Percentiles rank a stretch among this genome's conserved stretches.
phyloP scores from a whole-genome alignment of 1,140 invertebrate species.

The Brachionus paranguensis region DNA sequence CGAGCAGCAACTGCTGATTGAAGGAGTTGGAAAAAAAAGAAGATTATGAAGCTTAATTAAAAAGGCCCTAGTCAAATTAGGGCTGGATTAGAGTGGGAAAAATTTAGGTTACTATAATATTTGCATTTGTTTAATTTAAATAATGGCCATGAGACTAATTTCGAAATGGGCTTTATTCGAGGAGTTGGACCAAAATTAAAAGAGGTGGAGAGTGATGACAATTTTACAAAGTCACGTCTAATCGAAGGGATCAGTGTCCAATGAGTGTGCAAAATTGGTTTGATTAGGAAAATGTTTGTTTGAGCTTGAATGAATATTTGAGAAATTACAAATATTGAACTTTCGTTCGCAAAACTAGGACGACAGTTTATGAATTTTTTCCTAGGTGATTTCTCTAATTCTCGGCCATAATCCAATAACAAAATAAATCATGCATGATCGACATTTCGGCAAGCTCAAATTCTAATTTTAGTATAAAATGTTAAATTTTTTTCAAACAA shows the following conservation, averaged over 20 bases:
- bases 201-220: neutral
- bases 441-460: neutral
- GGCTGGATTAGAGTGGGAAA: neutral
- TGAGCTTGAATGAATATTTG: conserved; percentile 11
- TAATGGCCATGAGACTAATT: neutral
- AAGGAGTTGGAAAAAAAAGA: no score
- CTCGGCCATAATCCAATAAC: neutral
- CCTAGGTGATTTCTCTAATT: neutral
- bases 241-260: neutral
- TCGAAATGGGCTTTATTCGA: neutral
- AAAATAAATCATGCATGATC: conserved; percentile 23
- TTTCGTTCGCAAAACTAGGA: conserved; percentile 21
- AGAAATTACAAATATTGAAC: conserved; percentile 13
- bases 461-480: neutral
- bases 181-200: neutral
- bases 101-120: conserved; percentile 28
- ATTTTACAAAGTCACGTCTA: neutral
- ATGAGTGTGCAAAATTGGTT: neutral
- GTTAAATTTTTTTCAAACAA: neutral
- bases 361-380: conserved; percentile 26
- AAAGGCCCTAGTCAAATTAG: neutral
- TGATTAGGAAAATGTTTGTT: neutral
- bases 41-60: no score
- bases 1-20: neutral
- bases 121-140: neutral